Conservation (phyloP, 2,888 invertebrate genomes). For the Microlaimidae sp. region DNA sequence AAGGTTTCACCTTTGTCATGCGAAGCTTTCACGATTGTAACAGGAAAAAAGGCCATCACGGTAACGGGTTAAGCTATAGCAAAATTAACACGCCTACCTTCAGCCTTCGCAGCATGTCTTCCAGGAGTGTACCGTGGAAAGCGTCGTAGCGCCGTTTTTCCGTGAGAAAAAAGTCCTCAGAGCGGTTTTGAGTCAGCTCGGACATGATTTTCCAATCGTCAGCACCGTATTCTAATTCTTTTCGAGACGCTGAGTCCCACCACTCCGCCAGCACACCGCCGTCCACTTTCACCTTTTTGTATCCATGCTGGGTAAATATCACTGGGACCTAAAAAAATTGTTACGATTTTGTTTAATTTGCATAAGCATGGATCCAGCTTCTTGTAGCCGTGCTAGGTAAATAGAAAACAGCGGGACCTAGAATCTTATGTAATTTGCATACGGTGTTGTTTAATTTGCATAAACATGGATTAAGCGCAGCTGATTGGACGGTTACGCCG, state of each 20-base stretch:
- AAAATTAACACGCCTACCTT: no score
- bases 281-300: constrained; percentile 11
- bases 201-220: constrained; percentile 10
- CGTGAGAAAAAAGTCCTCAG: constrained; percentile 3
- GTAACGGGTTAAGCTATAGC: no score
- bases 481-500: background rate
- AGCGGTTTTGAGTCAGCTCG: background rate
- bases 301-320: constrained; percentile 14
- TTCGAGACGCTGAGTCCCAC: constrained; percentile 1
- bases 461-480: no score
- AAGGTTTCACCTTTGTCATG: no score
- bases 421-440: background rate
- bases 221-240: constrained; percentile 1
- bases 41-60: no score
- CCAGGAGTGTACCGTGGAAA: constrained; percentile 13
- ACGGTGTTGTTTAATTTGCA: no score
- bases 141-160: constrained; percentile 15
- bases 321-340: constrained; percentile 8
- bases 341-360: no score
- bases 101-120: constrained; percentile 10
- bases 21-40: no score
- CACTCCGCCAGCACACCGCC: background rate
- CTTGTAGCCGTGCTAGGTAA: background rate
- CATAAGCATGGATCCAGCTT: no score
- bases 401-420: background rate